A percentile compares a stretch with the other conserved stretches of the same genome.
phyloP scores from a whole-genome alignment of 2,888 invertebrate genomes.

The Odontocerum albicorne region DNA sequence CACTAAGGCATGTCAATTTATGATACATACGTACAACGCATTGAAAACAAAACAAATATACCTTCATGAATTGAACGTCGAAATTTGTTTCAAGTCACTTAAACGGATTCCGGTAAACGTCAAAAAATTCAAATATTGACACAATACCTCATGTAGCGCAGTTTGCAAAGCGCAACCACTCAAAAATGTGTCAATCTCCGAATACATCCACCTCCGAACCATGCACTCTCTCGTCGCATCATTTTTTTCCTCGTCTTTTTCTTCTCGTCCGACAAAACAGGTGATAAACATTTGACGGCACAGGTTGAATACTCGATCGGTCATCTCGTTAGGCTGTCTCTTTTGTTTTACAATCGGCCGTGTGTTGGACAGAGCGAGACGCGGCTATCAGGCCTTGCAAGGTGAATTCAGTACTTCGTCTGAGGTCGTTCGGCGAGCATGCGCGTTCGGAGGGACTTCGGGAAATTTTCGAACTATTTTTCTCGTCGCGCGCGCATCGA shows the following conservation, averaged over 20 bases:
- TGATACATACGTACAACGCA: too few relatives aligned
- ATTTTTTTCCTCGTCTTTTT: conserved; percentile 10
- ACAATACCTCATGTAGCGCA: too few relatives aligned
- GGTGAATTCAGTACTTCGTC: conserved; percentile 35
- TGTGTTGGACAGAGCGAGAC: conserved; percentile 17
- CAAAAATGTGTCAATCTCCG: background rate
- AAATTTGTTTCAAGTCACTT: too few relatives aligned
- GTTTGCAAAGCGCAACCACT: too few relatives aligned
- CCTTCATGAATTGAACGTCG: too few relatives aligned
- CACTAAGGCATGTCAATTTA: too few relatives aligned
- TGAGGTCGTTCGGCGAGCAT: conserved; percentile 33
- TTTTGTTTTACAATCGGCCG: conserved; percentile 8
- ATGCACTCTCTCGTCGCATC: background rate
- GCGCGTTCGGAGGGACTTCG: conserved; percentile 16
- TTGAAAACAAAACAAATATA: too few relatives aligned
- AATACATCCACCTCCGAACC: background rate
- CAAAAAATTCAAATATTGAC: too few relatives aligned
- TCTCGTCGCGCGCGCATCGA: conserved; percentile 5
- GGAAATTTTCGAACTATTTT: background rate
- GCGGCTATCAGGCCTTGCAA: conserved; percentile 33
- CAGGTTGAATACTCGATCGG: conserved; percentile 22
- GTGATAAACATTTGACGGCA: conserved; percentile 30
- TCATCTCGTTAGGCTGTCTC: conserved; percentile 23
- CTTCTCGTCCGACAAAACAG: conserved; percentile 29
- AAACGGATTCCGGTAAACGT: too few relatives aligned